phyloP scores from a whole-genome alignment of 2,888 invertebrate genomes.

The Melikaiella ostensackeni region DNA sequence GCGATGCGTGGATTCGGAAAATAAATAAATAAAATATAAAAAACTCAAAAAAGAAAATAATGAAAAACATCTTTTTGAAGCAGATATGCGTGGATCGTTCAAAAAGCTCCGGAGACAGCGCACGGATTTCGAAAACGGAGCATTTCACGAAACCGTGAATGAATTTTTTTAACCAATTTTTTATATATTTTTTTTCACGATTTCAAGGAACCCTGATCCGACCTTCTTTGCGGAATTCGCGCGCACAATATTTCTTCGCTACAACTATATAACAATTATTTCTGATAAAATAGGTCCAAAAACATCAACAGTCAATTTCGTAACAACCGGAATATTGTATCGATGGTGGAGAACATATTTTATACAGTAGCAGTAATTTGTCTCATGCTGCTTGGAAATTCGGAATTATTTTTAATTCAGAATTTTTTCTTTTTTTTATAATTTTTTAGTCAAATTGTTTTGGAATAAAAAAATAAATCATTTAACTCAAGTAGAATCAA shows the following conservation, averaged over 20 bases:
- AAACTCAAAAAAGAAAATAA: slow-evolving; percentile 56
- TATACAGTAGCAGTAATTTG: slow-evolving; percentile 22
- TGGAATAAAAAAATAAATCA: slow-evolving; percentile 51
- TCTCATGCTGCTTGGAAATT: slow-evolving; percentile 17
- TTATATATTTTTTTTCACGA: slow-evolving; percentile 17
- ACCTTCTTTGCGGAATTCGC: slow-evolving; percentile 48
- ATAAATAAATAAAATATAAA: slow-evolving; percentile 62
- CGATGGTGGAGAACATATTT: slow-evolving; percentile 49
- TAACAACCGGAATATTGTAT: slow-evolving; percentile 64
- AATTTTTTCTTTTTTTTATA: slow-evolving; percentile 46
- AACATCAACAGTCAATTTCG: slow-evolving; percentile 61
- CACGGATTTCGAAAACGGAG: slow-evolving; percentile 51
- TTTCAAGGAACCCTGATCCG: slow-evolving; percentile 45
- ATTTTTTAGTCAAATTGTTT: slow-evolving; percentile 53
- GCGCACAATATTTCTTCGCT: slow-evolving; percentile 49
- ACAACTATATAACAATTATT: slow-evolving; percentile 66
- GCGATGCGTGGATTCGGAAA: slow-evolving; percentile 53
- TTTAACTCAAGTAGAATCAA: slow-evolving; percentile 37
- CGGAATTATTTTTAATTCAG: slow-evolving; percentile 15
- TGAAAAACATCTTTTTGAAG: slow-evolving; percentile 56
- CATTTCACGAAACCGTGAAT: slow-evolving; percentile 42
- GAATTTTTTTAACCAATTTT: not conserved
- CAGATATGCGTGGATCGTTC: slow-evolving; percentile 52
- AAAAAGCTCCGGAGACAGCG: slow-evolving; percentile 55
- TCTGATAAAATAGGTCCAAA: slow-evolving; percentile 59